Evolutionary conservation across 2,797 vertebrate species (phyloP).

Genomic region (Coendou prehensilis): DNA sequence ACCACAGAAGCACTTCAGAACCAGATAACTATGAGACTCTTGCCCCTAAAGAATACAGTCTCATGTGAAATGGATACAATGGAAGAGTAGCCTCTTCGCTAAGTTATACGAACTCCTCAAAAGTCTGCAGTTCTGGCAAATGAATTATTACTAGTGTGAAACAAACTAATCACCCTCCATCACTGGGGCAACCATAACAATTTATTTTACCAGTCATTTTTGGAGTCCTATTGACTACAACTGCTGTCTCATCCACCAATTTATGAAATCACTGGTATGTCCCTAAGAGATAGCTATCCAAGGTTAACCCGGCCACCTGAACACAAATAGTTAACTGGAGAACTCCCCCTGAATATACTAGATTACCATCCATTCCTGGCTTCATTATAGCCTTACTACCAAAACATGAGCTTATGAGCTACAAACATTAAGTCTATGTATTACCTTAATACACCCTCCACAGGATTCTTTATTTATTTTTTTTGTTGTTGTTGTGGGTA

Average conservation of each 20-base stretch:
- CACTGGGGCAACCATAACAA: neutral
- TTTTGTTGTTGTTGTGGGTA: no score
- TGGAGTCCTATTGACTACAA: neutral
- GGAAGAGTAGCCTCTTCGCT: neutral
- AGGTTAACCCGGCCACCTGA: neutral
- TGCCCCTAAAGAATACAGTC: neutral
- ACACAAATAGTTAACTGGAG: neutral
- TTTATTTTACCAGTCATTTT: neutral
- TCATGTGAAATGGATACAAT: neutral
- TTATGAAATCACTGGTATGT: neutral
- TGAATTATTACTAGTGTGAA: neutral
- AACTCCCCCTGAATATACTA: neutral
- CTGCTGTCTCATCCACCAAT: neutral
- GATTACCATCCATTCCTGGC: neutral
- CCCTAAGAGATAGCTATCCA: neutral
- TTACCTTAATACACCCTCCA: neutral
- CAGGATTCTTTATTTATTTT: no score
- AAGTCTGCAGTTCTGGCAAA: neutral
- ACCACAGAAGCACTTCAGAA: neutral
- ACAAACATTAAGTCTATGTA: constrained; percentile 4
- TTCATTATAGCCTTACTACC: neutral
- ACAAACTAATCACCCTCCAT: neutral
- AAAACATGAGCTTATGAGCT: neutral
- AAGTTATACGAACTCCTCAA: neutral
- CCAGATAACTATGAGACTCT: neutral